Percentiles rank a stretch among this genome's conserved stretches.
Conservation (phyloP, 1,140 invertebrate species). For the Matsumurasca onukii region DNA sequence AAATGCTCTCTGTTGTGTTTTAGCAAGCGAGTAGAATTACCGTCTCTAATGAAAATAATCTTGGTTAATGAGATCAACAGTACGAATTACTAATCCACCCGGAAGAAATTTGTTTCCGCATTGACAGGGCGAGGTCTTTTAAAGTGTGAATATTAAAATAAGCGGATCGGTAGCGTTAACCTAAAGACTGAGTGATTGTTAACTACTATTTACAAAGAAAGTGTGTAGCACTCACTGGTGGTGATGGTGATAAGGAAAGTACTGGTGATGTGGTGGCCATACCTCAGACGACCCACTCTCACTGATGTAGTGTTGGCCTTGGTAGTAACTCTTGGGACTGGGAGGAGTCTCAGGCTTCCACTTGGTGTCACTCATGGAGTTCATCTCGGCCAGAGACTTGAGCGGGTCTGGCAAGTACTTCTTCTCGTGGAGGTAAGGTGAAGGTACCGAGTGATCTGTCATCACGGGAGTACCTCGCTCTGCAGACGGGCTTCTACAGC, state of each 20-base stretch:
- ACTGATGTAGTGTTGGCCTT: constrained; percentile 42
- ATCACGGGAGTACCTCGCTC: constrained; percentile 37
- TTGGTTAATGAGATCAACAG: too few relatives aligned
- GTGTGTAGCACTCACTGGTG: constrained; percentile 56
- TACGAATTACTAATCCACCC: too few relatives aligned
- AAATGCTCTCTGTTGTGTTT: too few relatives aligned
- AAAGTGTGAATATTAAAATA: too few relatives aligned
- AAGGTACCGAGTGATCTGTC: constrained; percentile 37
- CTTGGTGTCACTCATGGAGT: constrained; percentile 53
- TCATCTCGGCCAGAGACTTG: constrained; percentile 61
- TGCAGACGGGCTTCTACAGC: constrained; percentile 39
- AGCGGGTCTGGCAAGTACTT: constrained; percentile 51
- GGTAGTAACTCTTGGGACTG: constrained; percentile 49
- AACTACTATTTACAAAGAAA: constrained; percentile 32
- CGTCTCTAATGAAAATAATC: too few relatives aligned
- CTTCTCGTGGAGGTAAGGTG: constrained; percentile 38
- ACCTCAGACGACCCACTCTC: constrained; percentile 54
- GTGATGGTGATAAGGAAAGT: constrained; percentile 62
- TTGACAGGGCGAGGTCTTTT: too few relatives aligned
- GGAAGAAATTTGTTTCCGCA: too few relatives aligned
- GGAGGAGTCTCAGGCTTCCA: constrained; percentile 49
- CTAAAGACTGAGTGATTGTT: too few relatives aligned
- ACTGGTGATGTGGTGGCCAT: constrained; percentile 62
- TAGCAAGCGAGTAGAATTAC: too few relatives aligned
- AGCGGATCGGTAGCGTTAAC: too few relatives aligned